Evolutionary conservation across 2,797 vertebrate genomes (phyloP).

Genomic region (Tangara arthus): DNA sequence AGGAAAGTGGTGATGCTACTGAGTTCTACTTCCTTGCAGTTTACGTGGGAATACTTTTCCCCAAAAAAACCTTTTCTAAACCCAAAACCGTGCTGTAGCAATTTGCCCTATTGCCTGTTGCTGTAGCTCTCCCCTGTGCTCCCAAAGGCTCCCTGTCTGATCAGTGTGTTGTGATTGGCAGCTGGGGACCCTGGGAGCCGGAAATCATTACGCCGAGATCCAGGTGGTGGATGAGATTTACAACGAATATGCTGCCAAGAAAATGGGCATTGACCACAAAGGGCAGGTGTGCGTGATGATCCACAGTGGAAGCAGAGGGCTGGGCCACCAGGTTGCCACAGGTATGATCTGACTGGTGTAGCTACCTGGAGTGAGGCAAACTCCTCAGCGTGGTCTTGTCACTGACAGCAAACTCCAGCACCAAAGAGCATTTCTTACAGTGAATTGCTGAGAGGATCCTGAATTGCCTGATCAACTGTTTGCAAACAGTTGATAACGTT

Average conservation of each 20-base stretch:
- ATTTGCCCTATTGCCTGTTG: not conserved
- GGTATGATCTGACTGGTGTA: conserved; percentile 69
- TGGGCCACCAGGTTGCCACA: conserved; percentile 98
- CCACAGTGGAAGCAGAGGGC: conserved; percentile 95
- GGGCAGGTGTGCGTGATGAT: conserved; percentile 99
- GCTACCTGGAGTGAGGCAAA: not conserved
- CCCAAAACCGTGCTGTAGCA: not conserved
- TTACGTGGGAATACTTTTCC: not conserved
- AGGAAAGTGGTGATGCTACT: not conserved
- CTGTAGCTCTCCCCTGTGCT: rapidly evolving
- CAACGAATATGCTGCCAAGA: conserved; percentile 95
- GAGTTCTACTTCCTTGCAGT: not conserved
- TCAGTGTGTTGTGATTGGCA: conserved; percentile 62
- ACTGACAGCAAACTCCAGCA: not conserved
- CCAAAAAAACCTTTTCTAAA: not conserved
- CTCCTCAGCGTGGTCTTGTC: not conserved
- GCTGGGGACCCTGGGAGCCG: conserved; percentile 94
- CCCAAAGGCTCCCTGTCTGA: not conserved
- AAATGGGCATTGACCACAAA: conserved; percentile 98
- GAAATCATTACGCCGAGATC: conserved; percentile 97
- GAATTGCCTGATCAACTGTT: not conserved
- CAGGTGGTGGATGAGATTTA: conserved; percentile 98
- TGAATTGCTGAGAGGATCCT: not conserved
- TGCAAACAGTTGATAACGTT: not conserved
- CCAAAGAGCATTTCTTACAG: not conserved